Evolutionary conservation across 2,113 vertebrate genomes (phyloP), one percentile per base, ranked within the genome.

Genomic region (Suncus etruscus): DNA sequence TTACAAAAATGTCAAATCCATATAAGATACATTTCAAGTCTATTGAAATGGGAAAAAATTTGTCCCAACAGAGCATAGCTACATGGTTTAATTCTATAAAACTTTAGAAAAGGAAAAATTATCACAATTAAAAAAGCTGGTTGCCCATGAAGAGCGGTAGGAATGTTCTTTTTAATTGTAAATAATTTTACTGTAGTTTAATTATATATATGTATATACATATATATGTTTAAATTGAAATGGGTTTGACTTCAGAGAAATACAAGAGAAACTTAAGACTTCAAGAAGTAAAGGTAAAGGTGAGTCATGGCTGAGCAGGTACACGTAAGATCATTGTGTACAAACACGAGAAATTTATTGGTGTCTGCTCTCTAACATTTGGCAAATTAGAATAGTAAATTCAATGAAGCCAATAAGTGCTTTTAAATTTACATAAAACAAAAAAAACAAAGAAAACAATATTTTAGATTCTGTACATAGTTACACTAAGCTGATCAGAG

Each of bases 381-480:
- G 61, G 39, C 48, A 61, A 47, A 47, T 70, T n/a, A 22, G 18
- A 47, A 22, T 48, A 39, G 39, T 39, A 39, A 77, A 31, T 45
- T 45, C 47, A 78, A 54, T 77, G 47, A 48, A 70, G 10, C 22
- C n/a, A 11, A 47, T 18, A 18, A 25, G 45, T 45, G 50, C 20
- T 32, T 63, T 75, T 75, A 11, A 69, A 25, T 69, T 76, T 31
- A 18, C 27, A 61, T 48, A 15, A 69, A 58, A 84, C 31, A 15
- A 84, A 85, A 15, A 91, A 85, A 73, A 85, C 65, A 74, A 73
- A 58, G 65, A 25, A 29, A 66, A 66, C 3, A 61, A 65, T 77
- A 51, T 25, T 45, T 0, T 24, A 27, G 66, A 69, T 54, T 65
- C 58, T n/a, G 25, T 54, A 76, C 18, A 45, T 27, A 47, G 18